Percentiles rank a stretch among this genome's conserved stretches.
These are phyloP conservation scores for Hipparchia sbordonii DNA, from an alignment of 2,888 invertebrate species.

Conservation along the genomic window DNA sequence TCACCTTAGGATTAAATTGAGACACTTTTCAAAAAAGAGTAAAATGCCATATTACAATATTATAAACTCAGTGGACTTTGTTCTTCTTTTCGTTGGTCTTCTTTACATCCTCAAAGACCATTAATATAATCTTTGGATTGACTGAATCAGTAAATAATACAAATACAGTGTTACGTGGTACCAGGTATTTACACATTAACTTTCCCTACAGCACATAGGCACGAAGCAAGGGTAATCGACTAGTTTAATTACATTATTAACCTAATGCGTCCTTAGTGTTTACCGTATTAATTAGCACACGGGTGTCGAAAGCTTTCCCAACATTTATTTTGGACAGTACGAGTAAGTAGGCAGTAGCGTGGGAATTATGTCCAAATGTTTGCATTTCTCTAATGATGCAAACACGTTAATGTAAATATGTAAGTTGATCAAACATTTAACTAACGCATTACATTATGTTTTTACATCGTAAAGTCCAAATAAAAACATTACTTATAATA, in stretches of 20 bases:
- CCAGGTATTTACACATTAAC: neutral
- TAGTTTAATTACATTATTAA: conserved; percentile 5
- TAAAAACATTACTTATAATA: no score
- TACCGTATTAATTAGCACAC: conserved; percentile 18
- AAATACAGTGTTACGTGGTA: no score
- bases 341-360: conserved; percentile 1
- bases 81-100: no score
- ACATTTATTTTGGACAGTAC: conserved; percentile 16
- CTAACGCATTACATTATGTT: neutral
- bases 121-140: no score
- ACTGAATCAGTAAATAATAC: no score
- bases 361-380: conserved; percentile 22
- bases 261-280: conserved; percentile 3
- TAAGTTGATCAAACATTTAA: neutral
- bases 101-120: no score
- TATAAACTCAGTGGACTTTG: no score
- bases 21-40: no score
- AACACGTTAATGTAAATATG: conserved; percentile 13
- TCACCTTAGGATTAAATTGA: no score
- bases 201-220: neutral
- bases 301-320: conserved; percentile 21
- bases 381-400: conserved; percentile 12
- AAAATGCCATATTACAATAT: no score
- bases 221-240: neutral
- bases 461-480: neutral